Evolutionary conservation across 2,888 invertebrate genomes (phyloP).

Genomic region (Bibio marci): DNA sequence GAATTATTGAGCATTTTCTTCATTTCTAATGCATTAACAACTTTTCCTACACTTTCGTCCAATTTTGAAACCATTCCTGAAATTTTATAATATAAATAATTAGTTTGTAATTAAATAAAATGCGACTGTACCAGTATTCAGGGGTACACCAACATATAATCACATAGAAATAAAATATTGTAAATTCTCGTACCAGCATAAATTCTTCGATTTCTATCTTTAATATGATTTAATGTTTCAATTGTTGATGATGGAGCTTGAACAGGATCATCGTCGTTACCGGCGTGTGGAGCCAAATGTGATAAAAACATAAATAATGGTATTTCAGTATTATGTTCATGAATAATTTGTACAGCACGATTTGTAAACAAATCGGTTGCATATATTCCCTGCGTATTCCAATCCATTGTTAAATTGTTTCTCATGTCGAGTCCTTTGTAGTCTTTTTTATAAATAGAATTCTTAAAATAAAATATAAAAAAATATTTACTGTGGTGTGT

Average conservation of each 20-base stretch:
- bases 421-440: conserved; percentile 33
- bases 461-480: too few species aligned
- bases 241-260: conserved; percentile 59
- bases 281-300: conserved; percentile 66
- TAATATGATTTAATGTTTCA: conserved; percentile 46
- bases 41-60: conserved; percentile 67
- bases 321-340: conserved; percentile 33
- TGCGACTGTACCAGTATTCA: too few species aligned
- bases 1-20: conserved; percentile 60
- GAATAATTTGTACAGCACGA: conserved; percentile 45
- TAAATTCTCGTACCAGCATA: conserved; percentile 32
- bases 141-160: too few species aligned
- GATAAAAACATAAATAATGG: conserved; percentile 67
- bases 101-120: too few species aligned
- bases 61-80: conserved; percentile 64
- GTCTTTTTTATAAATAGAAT: too few species aligned
- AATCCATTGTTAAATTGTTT: conserved; percentile 33
- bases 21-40: conserved; percentile 48
- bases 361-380: conserved; percentile 52
- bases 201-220: conserved; percentile 42
- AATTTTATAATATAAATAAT: too few species aligned
- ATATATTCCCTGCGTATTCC: conserved; percentile 38
- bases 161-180: too few species aligned
- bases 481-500: too few species aligned
- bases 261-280: conserved; percentile 45